phyloP scores from a whole-genome alignment of 2,888 invertebrate genomes.

The Acleris laterana region DNA sequence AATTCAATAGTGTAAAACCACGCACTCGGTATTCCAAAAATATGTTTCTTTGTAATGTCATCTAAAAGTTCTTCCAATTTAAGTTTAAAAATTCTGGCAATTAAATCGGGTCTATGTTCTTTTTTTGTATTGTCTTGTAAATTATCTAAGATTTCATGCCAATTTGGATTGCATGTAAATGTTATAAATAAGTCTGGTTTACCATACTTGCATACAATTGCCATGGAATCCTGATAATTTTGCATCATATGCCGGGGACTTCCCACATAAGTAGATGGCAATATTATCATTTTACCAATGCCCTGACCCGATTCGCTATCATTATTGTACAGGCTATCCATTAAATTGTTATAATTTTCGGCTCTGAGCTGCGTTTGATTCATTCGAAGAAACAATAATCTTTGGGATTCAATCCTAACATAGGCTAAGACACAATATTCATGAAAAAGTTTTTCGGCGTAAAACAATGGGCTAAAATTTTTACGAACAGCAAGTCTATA shows the following conservation, averaged over 20 bases:
- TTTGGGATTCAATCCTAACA: conserved; percentile 41
- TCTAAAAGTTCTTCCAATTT: conserved; percentile 48
- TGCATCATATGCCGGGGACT: conserved; percentile 55
- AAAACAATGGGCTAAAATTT: conserved; percentile 32
- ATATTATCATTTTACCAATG: conserved; percentile 51
- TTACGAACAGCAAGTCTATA: conserved; percentile 35
- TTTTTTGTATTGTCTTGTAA: conserved; percentile 44
- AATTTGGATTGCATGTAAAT: conserved; percentile 67
- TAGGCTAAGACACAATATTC: conserved; percentile 41
- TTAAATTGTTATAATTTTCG: conserved; percentile 43
- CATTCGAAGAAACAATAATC: conserved; percentile 39
- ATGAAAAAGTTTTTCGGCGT: conserved; percentile 37
- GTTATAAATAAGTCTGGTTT: conserved; percentile 67
- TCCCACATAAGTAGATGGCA: conserved; percentile 53
- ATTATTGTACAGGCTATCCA: conserved; percentile 46
- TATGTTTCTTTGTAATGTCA: conserved; percentile 40
- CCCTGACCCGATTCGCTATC: conserved; percentile 39
- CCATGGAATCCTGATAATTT: conserved; percentile 65
- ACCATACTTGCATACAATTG: conserved; percentile 63
- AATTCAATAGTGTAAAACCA: conserved; percentile 50
- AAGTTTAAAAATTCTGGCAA: conserved; percentile 52
- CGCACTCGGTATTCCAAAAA: conserved; percentile 42
- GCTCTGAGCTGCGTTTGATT: conserved; percentile 42
- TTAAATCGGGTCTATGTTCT: conserved; percentile 56
- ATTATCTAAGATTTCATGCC: conserved; percentile 58